A percentile compares a stretch with the other conserved stretches of the same genome.
These are phyloP conservation scores for Pediacus dermestoides DNA, from an alignment of 2,888 invertebrate genomes.

Conservation along the genomic window DNA sequence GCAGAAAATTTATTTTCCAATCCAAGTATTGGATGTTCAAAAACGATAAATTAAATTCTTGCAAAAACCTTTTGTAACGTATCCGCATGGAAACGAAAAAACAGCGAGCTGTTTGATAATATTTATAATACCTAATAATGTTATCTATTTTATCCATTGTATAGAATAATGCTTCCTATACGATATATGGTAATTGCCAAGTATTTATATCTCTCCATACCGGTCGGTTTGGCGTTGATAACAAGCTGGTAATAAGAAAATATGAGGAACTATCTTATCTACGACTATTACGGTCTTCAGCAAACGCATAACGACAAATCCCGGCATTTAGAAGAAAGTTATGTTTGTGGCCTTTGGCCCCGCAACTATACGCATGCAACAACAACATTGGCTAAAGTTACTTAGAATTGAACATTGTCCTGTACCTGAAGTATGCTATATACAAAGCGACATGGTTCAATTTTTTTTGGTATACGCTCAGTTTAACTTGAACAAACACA, in stretches of 20 bases:
- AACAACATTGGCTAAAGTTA: not conserved
- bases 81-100: too few relatives aligned
- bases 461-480: slow-evolving; percentile 1
- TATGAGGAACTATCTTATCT: slow-evolving; percentile 24
- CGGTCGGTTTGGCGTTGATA: slow-evolving; percentile 17
- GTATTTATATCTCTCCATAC: slow-evolving; percentile 1
- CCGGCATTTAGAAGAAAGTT: slow-evolving; percentile 30
- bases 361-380: slow-evolving; percentile 20
- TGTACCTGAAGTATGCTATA: too few relatives aligned
- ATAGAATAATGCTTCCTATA: slow-evolving; percentile 6
- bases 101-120: too few relatives aligned
- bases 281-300: slow-evolving; percentile 21
- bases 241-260: slow-evolving; percentile 23
- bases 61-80: too few relatives aligned
- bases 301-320: slow-evolving; percentile 23
- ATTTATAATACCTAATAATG: too few relatives aligned
- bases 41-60: too few relatives aligned
- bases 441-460: too few relatives aligned
- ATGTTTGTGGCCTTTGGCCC: slow-evolving; percentile 27
- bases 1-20: too few relatives aligned
- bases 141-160: not conserved
- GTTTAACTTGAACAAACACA: slow-evolving; percentile 1
- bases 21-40: too few relatives aligned
- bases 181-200: slow-evolving; percentile 9
- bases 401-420: not conserved